Evolutionary conservation across 2,888 invertebrate species (phyloP).

Genomic region (Archips xylosteana): DNA sequence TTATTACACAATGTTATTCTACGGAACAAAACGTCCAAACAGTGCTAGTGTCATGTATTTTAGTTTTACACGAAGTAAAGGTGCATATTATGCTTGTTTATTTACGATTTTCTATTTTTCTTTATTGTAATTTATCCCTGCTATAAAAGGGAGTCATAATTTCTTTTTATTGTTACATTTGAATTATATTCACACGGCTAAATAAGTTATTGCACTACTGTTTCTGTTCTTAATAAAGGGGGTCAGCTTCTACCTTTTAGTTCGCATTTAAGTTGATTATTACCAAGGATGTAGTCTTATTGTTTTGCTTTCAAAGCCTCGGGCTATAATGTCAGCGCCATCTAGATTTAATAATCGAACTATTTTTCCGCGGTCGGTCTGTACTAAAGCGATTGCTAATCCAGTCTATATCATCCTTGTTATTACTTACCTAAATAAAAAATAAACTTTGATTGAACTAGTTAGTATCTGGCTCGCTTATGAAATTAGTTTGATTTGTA

Average conservation of each 20-base stretch:
- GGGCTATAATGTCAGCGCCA: no score
- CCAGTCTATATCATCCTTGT: no score
- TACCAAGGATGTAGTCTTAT: no score
- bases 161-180: conserved; percentile 7
- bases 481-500: not conserved
- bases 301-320: no score
- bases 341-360: no score
- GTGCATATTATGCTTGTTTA: not conserved
- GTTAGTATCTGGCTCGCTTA: not conserved
- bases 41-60: not conserved
- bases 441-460: not conserved
- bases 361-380: no score
- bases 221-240: not conserved
- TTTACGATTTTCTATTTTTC: not conserved
- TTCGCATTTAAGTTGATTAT: no score
- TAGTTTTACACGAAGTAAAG: not conserved
- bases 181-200: conserved; percentile 4
- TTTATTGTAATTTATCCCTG: not conserved
- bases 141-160: not conserved
- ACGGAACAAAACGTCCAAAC: not conserved
- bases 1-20: no score
- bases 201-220: not conserved
- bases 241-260: not conserved
- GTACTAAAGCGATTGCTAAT: no score
- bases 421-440: no score